phyloP scores from a whole-genome alignment of 2,888 invertebrate species.

The Erannis defoliaria region DNA sequence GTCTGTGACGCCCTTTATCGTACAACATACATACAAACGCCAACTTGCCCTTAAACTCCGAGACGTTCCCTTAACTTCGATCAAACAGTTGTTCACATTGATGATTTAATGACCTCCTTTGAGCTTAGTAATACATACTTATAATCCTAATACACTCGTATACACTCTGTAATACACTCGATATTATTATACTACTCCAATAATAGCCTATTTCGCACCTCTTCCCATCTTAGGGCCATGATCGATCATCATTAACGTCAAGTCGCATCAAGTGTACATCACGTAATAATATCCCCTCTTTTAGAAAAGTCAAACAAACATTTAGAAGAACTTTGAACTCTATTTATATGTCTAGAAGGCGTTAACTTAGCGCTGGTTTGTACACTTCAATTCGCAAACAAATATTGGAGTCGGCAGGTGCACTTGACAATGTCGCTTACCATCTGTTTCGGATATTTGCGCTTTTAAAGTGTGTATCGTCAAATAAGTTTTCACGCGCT shows the following conservation, averaged over 20 bases:
- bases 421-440: conserved; percentile 40
- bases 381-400: conserved; percentile 29
- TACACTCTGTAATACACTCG: too few relatives aligned
- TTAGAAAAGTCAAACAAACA: conserved; percentile 10
- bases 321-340: conserved; percentile 22
- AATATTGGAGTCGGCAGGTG: conserved; percentile 38
- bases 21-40: too few relatives aligned
- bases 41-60: too few relatives aligned
- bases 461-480: conserved; percentile 33
- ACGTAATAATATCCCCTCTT: conserved; percentile 31
- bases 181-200: conserved; percentile 1
- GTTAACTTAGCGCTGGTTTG: conserved; percentile 16
- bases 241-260: conserved; percentile 43
- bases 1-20: too few relatives aligned
- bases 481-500: not conserved
- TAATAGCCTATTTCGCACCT: conserved; percentile 16
- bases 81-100: too few relatives aligned
- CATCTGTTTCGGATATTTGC: conserved; percentile 38
- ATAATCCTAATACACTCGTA: too few relatives aligned
- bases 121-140: too few relatives aligned
- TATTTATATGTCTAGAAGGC: conserved; percentile 17
- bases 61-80: too few relatives aligned
- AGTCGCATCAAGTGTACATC: conserved; percentile 38
- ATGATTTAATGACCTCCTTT: too few relatives aligned
- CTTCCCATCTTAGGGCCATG: conserved; percentile 15